phyloP scores from a whole-genome alignment of 2,888 invertebrate genomes.

The Drosophila mimica region DNA sequence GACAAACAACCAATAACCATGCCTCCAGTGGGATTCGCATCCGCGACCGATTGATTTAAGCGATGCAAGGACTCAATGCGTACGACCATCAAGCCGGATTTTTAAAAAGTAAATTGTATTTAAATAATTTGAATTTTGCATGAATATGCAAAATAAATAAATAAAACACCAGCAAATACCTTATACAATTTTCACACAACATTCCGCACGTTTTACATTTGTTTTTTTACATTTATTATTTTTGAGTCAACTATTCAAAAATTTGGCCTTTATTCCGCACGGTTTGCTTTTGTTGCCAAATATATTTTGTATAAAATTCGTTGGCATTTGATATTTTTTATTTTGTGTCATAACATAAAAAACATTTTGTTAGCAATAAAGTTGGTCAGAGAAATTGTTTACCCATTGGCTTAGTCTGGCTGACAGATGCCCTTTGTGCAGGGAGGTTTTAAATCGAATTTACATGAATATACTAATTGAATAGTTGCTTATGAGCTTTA shows the following conservation, averaged over 20 bases:
- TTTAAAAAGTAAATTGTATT: slow-evolving; percentile 31
- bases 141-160: slow-evolving; percentile 23
- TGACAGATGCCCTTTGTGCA: slow-evolving; percentile 48
- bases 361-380: slow-evolving; percentile 51
- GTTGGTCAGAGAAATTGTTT: slow-evolving; percentile 41
- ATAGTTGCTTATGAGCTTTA: not conserved
- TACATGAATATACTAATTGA: not conserved
- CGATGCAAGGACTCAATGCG: no score
- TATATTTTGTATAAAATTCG: slow-evolving; percentile 47
- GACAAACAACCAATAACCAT: no score
- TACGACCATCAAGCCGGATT: not conserved
- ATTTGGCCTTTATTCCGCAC: slow-evolving; percentile 53
- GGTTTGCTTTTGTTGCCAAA: slow-evolving; percentile 38
- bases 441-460: not conserved
- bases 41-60: no score
- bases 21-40: no score
- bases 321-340: slow-evolving; percentile 1
- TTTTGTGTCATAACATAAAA: slow-evolving; percentile 21
- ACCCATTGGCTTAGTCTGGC: slow-evolving; percentile 46
- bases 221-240: slow-evolving; percentile 8
- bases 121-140: slow-evolving; percentile 49
- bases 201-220: slow-evolving; percentile 41
- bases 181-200: slow-evolving; percentile 34
- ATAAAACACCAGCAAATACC: slow-evolving; percentile 4
- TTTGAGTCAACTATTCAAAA: slow-evolving; percentile 23